phyloP scores from a whole-genome alignment of 2,797 vertebrate genomes.

The Pseudomugil gertrudae region DNA sequence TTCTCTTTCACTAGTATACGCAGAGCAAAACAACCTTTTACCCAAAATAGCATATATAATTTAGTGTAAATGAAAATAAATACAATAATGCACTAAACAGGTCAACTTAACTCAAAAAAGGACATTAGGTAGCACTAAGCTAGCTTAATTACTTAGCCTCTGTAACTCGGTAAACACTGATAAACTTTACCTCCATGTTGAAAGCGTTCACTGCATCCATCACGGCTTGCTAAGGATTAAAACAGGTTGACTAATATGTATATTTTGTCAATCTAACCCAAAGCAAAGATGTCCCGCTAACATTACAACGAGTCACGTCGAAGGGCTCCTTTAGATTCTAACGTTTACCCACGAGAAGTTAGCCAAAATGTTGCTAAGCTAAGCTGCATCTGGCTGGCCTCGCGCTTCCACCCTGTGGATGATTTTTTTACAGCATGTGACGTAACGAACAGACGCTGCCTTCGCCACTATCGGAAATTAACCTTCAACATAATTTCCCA shows the following conservation, averaged over 20 bases:
- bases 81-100: rapidly evolving
- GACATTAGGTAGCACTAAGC: constrained; percentile 3
- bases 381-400: constrained; percentile 11
- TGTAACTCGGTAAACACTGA: constrained; percentile 2
- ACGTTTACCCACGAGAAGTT: neutral
- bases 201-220: constrained; percentile 87
- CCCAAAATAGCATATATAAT: neutral
- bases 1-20: too few relatives aligned
- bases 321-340: neutral
- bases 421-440: neutral
- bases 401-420: constrained; percentile 12
- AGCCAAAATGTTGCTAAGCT: constrained; percentile 18
- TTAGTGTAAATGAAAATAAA: neutral
- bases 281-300: neutral
- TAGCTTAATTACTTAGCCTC: constrained; percentile 30
- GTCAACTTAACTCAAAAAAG: neutral
- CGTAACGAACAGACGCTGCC: constrained; percentile 21
- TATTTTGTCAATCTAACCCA: neutral
- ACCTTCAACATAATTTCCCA: neutral
- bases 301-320: neutral
- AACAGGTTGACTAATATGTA: neutral
- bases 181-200: constrained; percentile 84
- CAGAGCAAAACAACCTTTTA: neutral
- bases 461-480: neutral
- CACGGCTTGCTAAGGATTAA: constrained; percentile 2